Percentiles rank a stretch among this genome's conserved stretches.
These are phyloP conservation scores for Paragorgia papillata DNA, from an alignment of 92 coral and sea anemone genomes.

Conservation along the genomic window DNA sequence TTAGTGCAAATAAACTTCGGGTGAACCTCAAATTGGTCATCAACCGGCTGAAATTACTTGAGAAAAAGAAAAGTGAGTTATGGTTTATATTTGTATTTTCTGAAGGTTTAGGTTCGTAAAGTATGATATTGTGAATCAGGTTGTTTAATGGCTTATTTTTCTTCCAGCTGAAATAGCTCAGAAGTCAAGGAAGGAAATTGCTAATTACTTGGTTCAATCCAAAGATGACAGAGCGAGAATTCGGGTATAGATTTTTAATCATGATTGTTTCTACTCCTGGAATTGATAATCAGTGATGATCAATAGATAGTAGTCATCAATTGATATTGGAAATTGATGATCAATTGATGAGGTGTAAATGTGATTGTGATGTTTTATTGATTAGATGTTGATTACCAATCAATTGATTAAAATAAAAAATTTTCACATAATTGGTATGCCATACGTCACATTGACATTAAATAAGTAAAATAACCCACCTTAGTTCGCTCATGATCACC, in stretches of 20 bases:
- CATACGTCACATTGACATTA: too few relatives aligned
- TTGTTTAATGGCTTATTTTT: background rate
- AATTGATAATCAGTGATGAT: too few relatives aligned
- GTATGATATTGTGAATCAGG: background rate
- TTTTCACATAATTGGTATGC: too few relatives aligned
- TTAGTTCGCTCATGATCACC: too few relatives aligned
- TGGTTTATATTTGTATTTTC: slow-evolving; percentile 3
- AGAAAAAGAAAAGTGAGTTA: slow-evolving; percentile 91
- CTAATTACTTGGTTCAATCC: slow-evolving; percentile 79
- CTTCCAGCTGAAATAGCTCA: slow-evolving; percentile 85
- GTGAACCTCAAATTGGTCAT: slow-evolving; percentile 87
- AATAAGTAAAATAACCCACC: too few relatives aligned
- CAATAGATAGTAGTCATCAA: too few relatives aligned
- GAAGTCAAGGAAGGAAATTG: slow-evolving; percentile 91
- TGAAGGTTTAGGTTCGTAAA: background rate
- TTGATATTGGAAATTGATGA: too few relatives aligned
- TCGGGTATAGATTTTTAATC: slow-evolving; percentile 65
- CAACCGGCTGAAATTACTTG: slow-evolving; percentile 89
- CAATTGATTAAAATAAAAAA: too few relatives aligned
- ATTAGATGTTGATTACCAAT: too few relatives aligned
- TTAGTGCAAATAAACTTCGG: slow-evolving; percentile 88
- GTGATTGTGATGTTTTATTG: too few relatives aligned
- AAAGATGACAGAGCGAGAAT: slow-evolving; percentile 98
- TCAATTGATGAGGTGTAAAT: too few relatives aligned
- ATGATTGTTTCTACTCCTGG: too few relatives aligned